A percentile compares a stretch with the other conserved stretches of the same genome.
Evolutionary conservation across 2,888 invertebrate genomes (phyloP).

Genomic region (Leptopilina syphax): DNA sequence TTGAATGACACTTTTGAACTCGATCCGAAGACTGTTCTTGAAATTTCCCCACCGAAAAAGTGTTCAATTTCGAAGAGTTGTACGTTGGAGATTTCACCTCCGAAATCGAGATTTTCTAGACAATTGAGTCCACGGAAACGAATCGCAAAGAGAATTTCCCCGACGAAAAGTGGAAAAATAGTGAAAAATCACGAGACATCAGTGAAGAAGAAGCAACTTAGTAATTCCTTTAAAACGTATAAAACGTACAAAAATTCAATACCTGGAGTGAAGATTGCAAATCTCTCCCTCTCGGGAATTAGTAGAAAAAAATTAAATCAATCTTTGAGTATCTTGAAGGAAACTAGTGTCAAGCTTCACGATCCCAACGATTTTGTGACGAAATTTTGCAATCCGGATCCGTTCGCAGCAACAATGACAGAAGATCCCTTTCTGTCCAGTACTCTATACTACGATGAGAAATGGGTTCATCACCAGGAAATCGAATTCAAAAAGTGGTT

Average conservation of each 20-base stretch:
- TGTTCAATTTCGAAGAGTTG: background rate
- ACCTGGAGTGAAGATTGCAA: conserved; percentile 64
- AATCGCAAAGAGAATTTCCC: conserved; percentile 41
- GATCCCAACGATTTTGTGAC: conserved; percentile 71
- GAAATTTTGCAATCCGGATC: conserved; percentile 77
- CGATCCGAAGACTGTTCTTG: conserved; percentile 38
- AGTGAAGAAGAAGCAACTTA: conserved; percentile 39
- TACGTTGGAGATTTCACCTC: background rate
- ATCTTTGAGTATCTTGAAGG: conserved; percentile 49
- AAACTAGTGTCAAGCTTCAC: conserved; percentile 62
- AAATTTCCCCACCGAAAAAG: conserved; percentile 54
- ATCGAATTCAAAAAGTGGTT: conserved; percentile 87
- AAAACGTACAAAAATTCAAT: conserved; percentile 55
- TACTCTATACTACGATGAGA: conserved; percentile 83
- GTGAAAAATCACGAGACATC: background rate
- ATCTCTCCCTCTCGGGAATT: conserved; percentile 63
- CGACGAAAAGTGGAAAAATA: conserved; percentile 42
- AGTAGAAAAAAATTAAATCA: conserved; percentile 47
- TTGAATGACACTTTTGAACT: conserved; percentile 40
- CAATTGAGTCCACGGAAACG: no score
- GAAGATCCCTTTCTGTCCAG: conserved; percentile 83
- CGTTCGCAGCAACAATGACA: conserved; percentile 79
- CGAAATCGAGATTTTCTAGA: background rate
- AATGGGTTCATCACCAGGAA: conserved; percentile 84
- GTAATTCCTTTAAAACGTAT: conserved; percentile 34